These are phyloP conservation scores for Drosophila littoralis DNA, from an alignment of 1,140 invertebrate species.

Conservation along the genomic window DNA sequence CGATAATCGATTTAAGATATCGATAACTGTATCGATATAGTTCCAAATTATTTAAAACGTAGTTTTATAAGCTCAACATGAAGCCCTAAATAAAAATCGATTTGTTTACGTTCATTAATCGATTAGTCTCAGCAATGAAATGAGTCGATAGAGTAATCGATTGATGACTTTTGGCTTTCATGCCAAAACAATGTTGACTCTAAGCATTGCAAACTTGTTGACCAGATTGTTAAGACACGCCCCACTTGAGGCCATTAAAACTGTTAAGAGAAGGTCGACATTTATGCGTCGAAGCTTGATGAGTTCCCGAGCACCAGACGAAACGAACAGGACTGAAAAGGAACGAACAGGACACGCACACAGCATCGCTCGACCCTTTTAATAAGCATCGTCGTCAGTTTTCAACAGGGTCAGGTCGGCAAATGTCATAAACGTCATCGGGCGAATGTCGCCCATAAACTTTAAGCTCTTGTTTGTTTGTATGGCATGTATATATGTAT, in stretches of 20 bases:
- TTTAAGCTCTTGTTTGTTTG: constrained; percentile 25
- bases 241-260: constrained; percentile 1
- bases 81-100: no score
- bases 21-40: no score
- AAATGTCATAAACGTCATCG: constrained; percentile 66
- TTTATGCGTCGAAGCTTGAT: not conserved
- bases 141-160: not conserved
- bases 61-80: no score
- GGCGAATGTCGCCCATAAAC: constrained; percentile 59
- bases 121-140: no score
- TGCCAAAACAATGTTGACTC: not conserved
- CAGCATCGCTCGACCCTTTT: constrained; percentile 43
- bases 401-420: constrained; percentile 50
- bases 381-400: constrained; percentile 56
- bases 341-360: not conserved
- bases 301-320: not conserved
- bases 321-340: not conserved
- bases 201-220: constrained; percentile 7
- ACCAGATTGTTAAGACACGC: not conserved
- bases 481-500: not conserved
- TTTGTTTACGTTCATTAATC: no score
- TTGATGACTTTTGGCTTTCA: not conserved
- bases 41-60: no score
- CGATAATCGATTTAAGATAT: no score
- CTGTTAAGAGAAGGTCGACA: constrained; percentile 11